phyloP scores from a whole-genome alignment of 64 coral and sea anemone species.

The Astreopora myriophthalma region DNA sequence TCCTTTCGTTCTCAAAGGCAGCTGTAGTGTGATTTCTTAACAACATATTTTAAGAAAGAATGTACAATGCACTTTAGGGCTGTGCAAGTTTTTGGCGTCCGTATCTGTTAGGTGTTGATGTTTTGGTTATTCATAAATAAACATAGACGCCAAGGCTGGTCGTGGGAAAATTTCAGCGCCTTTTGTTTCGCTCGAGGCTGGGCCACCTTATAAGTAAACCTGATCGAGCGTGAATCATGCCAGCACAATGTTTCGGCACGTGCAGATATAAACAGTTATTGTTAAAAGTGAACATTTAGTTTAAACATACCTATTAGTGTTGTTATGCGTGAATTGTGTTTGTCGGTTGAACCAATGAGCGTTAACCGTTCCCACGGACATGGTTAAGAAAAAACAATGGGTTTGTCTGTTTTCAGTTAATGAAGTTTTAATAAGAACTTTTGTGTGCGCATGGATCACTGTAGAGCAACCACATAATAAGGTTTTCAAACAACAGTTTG shows the following conservation, averaged over 20 bases:
- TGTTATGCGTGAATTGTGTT: constrained; percentile 48
- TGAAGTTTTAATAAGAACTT: constrained; percentile 56
- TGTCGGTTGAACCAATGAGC: constrained; percentile 40
- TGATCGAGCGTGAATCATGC: constrained; percentile 48
- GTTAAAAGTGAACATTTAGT: constrained; percentile 36
- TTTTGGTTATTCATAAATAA: constrained; percentile 47
- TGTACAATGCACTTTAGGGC: background rate
- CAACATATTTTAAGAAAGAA: background rate
- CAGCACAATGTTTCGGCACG: constrained; percentile 63
- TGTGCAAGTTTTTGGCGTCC: background rate
- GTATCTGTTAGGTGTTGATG: constrained; percentile 19
- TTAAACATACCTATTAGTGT: constrained; percentile 62
- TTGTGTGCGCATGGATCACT: constrained; percentile 15
- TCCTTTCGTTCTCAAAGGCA: background rate
- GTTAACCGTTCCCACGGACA: constrained; percentile 72
- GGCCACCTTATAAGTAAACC: constrained; percentile 12
- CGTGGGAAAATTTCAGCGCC: constrained; percentile 67
- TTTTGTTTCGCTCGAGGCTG: constrained; percentile 56
- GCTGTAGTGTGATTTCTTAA: background rate
- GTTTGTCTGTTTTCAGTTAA: constrained; percentile 57
- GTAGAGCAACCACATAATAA: constrained; percentile 12
- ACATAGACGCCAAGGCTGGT: background rate
- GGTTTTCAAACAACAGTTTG: constrained; percentile 41
- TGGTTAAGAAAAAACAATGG: constrained; percentile 46
- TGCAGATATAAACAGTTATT: constrained; percentile 73